A percentile compares a stretch with the other conserved stretches of the same genome.
Evolutionary conservation across 2,113 vertebrate species (phyloP).

Genomic region (Crotalus viridis): DNA sequence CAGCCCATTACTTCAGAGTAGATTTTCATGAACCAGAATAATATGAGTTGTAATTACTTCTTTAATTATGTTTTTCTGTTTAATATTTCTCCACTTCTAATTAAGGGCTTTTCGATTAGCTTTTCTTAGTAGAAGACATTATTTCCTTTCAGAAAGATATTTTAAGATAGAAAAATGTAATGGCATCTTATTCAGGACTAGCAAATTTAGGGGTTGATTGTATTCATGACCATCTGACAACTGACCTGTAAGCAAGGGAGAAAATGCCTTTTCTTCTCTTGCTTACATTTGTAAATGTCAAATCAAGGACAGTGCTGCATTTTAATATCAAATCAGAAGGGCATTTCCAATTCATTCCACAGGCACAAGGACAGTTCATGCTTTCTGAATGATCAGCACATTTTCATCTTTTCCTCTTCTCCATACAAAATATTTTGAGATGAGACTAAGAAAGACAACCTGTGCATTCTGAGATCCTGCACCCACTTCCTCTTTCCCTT

Average conservation of each 20-base stretch:
- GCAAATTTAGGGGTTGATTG: background rate
- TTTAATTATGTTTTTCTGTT: background rate
- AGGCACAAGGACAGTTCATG: slow-evolving; percentile 37
- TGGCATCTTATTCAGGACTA: background rate
- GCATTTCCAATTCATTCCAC: slow-evolving; percentile 20
- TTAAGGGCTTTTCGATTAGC: background rate
- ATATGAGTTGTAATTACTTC: background rate
- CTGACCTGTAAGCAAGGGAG: background rate
- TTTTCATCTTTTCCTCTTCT: background rate
- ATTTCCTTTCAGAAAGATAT: background rate
- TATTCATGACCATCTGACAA: background rate
- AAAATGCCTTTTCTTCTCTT: background rate
- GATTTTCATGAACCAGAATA: background rate
- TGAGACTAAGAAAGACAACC: background rate
- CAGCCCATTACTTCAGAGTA: background rate
- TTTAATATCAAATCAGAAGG: slow-evolving; percentile 41
- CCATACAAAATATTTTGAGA: background rate
- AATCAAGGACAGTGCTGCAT: slow-evolving; percentile 34
- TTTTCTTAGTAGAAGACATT: background rate
- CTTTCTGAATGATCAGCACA: slow-evolving; percentile 14
- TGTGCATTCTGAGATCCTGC: background rate
- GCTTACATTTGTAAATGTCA: slow-evolving; percentile 42
- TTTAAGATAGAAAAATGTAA: background rate
- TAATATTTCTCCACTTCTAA: background rate
- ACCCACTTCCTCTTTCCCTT: background rate